Conservation (phyloP, 2,113 vertebrate species). For the Heptranchias perlo region DNA sequence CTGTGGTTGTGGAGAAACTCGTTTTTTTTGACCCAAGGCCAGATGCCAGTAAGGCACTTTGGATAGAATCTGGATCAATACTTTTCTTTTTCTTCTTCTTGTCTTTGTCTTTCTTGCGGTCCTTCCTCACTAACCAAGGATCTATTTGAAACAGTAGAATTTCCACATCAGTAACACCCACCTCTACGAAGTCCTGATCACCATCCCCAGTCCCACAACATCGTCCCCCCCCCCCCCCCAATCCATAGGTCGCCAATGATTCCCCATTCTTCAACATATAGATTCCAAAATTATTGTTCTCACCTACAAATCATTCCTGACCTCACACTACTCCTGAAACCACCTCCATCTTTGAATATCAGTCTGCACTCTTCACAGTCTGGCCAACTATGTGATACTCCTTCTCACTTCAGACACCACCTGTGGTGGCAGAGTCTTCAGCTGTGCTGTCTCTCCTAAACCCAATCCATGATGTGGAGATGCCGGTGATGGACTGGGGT, state of each 20-base stretch:
- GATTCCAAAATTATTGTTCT: too few species aligned
- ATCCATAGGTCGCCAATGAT: neutral
- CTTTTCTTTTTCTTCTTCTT: constrained; percentile 82
- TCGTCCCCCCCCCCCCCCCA: neutral
- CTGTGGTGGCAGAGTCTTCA: neutral
- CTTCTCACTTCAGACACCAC: neutral
- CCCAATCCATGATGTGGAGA: too few species aligned
- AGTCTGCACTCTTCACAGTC: neutral
- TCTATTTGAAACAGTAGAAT: constrained; percentile 55
- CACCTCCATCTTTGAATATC: neutral
- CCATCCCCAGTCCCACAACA: too few species aligned
- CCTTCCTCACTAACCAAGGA: constrained; percentile 95
- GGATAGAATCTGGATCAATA: constrained; percentile 96
- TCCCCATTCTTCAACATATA: neutral
- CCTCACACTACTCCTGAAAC: neutral
- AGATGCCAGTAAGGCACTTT: constrained; percentile 98
- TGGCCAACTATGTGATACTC: neutral
- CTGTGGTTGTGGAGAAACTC: constrained; percentile 71
- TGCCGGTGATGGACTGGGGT: too few species aligned
- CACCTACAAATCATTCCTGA: neutral
- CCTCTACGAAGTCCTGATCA: neutral
- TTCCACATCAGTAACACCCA: neutral
- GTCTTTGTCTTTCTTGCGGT: constrained; percentile 86
- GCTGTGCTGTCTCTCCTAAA: neutral
- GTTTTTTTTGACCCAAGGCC: constrained; percentile 87